Conservation (phyloP, 2,888 invertebrate species). For the Alentia gelatinosa region DNA sequence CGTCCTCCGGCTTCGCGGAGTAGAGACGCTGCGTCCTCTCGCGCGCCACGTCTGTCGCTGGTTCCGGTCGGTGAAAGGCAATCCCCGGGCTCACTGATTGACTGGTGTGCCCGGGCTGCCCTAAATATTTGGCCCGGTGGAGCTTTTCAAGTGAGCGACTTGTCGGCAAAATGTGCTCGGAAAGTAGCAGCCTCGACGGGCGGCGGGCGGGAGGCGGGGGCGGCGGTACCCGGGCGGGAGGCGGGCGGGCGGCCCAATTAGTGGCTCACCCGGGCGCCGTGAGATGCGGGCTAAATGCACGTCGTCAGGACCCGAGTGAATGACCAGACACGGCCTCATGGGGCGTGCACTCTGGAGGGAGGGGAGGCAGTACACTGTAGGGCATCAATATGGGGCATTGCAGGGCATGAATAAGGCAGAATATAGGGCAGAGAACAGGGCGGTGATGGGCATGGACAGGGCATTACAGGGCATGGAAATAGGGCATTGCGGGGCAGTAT, state of each 20-base stretch:
- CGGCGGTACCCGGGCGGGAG: background rate
- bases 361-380: background rate
- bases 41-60: background rate
- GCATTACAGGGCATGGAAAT: no score
- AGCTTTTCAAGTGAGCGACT: background rate
- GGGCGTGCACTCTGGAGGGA: background rate
- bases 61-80: conserved; percentile 13
- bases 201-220: background rate
- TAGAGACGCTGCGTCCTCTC: background rate
- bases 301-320: background rate
- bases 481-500: no score
- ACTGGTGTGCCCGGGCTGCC: background rate
- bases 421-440: no score
- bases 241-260: background rate
- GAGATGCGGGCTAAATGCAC: background rate
- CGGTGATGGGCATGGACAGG: no score
- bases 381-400: no score
- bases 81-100: background rate
- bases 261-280: background rate
- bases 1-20: background rate
- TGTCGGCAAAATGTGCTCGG: background rate
- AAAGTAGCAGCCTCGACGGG: background rate
- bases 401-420: no score
- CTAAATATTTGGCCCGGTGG: conserved; percentile 24
- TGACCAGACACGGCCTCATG: background rate